phyloP scores from a whole-genome alignment of 2,797 vertebrate species.

The Knipowitschia caucasica region DNA sequence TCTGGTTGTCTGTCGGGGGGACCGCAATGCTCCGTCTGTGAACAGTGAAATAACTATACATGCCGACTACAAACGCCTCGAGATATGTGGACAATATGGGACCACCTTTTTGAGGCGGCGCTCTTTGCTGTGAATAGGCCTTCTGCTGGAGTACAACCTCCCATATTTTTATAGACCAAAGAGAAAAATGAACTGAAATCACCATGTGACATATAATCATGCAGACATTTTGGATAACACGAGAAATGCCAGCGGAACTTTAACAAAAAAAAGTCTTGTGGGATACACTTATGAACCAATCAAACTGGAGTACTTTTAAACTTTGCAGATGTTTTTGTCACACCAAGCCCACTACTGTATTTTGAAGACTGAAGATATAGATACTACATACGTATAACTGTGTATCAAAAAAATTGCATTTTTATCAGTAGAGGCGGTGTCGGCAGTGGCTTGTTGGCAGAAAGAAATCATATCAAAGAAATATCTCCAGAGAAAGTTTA shows the following conservation, averaged over 20 bases:
- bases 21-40: slow-evolving; percentile 70
- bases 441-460: slow-evolving; percentile 77
- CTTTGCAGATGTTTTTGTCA: slow-evolving; percentile 79
- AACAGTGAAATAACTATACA: slow-evolving; percentile 52
- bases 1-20: slow-evolving; percentile 78
- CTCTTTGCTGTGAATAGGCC: slow-evolving; percentile 82
- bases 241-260: slow-evolving; percentile 27
- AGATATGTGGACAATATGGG: slow-evolving; percentile 52
- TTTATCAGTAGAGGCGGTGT: slow-evolving; percentile 81
- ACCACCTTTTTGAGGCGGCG: slow-evolving; percentile 57
- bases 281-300: slow-evolving; percentile 42
- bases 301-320: slow-evolving; percentile 76
- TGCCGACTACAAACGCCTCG: slow-evolving; percentile 40
- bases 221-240: slow-evolving; percentile 40
- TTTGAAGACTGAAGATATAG: slow-evolving; percentile 78
- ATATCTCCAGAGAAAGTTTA: slow-evolving; percentile 50
- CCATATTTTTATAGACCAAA: slow-evolving; percentile 98
- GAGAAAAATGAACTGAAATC: slow-evolving; percentile 82
- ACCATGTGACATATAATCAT: slow-evolving; percentile 33
- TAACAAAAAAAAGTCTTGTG: slow-evolving; percentile 9
- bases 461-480: slow-evolving; percentile 56
- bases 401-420: slow-evolving; percentile 79
- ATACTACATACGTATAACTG: slow-evolving; percentile 75
- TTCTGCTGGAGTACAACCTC: slow-evolving; percentile 87
- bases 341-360: slow-evolving; percentile 90